Percentiles rank a stretch among this genome's conserved stretches.
phyloP scores from a whole-genome alignment of 2,797 vertebrate species.

The Melanotaenia nigrans region DNA sequence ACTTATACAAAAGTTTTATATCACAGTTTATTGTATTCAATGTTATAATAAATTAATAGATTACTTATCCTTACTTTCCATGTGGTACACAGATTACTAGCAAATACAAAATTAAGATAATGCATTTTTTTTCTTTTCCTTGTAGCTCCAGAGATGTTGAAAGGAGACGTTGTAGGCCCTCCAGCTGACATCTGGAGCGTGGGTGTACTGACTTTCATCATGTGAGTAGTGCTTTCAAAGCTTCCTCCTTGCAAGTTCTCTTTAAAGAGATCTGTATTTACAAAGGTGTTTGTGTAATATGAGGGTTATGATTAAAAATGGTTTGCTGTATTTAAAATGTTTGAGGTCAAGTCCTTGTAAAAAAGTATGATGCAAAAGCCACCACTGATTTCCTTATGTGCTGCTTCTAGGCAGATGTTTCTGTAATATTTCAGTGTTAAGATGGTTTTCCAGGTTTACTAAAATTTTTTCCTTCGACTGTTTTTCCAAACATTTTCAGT shows the following conservation, averaged over 20 bases:
- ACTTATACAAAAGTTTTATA: too few relatives aligned
- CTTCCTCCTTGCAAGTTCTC: constrained; percentile 27
- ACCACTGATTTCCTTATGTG: too few relatives aligned
- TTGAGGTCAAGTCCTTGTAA: background rate
- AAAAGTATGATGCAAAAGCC: too few relatives aligned
- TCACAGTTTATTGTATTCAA: background rate
- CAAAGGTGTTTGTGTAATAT: background rate
- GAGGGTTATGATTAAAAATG: constrained; percentile 1
- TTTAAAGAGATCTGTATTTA: constrained; percentile 34
- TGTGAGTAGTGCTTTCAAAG: constrained; percentile 86
- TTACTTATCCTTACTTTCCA: background rate
- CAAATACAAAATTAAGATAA: background rate
- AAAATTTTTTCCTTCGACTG: too few relatives aligned
- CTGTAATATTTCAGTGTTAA: too few relatives aligned
- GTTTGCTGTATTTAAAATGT: background rate
- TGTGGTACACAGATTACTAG: background rate
- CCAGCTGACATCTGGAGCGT: constrained; percentile 97
- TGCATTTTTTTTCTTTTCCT: constrained; percentile 51
- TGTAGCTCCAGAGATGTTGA: constrained; percentile 96
- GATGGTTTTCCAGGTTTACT: too few relatives aligned
- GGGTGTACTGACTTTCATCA: constrained; percentile 93
- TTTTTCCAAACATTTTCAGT: too few relatives aligned
- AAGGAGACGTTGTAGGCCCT: constrained; percentile 94
- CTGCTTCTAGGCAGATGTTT: too few relatives aligned
- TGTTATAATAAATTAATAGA: background rate